A percentile compares a stretch with the other conserved stretches of the same genome.
These are phyloP conservation scores for Ammospiza nelsoni DNA, from an alignment of 2,113 vertebrate species.

Conservation along the genomic window DNA sequence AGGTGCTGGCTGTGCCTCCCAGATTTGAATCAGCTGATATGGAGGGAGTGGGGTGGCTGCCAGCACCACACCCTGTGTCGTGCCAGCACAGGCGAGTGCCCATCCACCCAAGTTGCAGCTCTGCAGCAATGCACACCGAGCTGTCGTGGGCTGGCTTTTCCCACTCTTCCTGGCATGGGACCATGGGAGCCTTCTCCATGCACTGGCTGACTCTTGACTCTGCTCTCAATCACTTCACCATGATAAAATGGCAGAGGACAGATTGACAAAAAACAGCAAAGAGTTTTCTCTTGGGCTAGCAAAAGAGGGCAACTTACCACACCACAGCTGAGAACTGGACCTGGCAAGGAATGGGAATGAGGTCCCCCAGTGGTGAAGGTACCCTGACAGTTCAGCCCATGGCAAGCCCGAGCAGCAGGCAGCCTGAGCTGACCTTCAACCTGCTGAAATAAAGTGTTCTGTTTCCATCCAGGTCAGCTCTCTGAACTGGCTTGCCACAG, in stretches of 20 bases:
- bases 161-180: neutral
- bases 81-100: neutral
- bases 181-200: neutral
- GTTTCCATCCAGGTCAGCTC: neutral
- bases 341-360: neutral
- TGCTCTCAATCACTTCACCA: neutral
- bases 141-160: neutral
- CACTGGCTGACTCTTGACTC: neutral
- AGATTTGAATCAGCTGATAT: neutral
- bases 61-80: neutral
- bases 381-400: neutral
- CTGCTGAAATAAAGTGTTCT: neutral
- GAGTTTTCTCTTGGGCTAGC: neutral
- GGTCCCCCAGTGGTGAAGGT: neutral
- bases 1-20: neutral
- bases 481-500: neutral
- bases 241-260: neutral
- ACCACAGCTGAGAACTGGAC: neutral
- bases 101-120: neutral
- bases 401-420: neutral
- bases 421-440: neutral
- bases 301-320: neutral
- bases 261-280: neutral
- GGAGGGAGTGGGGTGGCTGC: neutral
- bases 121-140: fast-evolving